Evolutionary conservation across 2,888 invertebrate genomes (phyloP), one percentile per base, ranked within the genome.

Genomic region (Polyommatus icarus): DNA sequence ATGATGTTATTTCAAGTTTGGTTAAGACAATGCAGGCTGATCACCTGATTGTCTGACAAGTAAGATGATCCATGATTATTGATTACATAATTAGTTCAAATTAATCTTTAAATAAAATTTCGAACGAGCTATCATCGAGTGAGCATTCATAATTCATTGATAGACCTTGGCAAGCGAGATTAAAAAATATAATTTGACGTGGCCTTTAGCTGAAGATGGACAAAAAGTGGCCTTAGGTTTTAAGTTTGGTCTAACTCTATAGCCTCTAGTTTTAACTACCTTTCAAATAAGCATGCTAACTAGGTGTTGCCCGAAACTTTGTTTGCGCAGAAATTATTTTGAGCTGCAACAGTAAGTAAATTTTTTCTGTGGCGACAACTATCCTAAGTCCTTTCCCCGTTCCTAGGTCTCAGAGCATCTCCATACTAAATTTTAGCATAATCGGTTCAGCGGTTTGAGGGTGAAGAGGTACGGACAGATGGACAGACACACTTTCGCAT

Each of bases 181-280:
- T 24, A 12, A 24, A 61, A 61, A 24, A 59, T 20, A 59, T n/a
- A n/a, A 46, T 46, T 46, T 20, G 24, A 24, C 24, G 61, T 61
- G 61, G 12, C 61, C 61, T 61, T 61, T 4, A 24, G 8, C 61
- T 61, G 24, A 61, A 24, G 61, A 61, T 61, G 20, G 18, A 54
- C 61, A 61, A 61, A 61, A 61, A 61, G 61, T 61, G 61, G 24
- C 61, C 61, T 61, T 61, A 24, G 24, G 61, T 61, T 12, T 61
- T 8, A 61, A 24, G 4, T 12, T 61, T 61, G 61, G 61, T 61
- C 59, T 59, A 59, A 46, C 10, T 18, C 15, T 54, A 54, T 54
- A 54, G 61, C 61, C 46, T 12, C 61, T 61, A 61, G 61, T 12
- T 24, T 24, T 24, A 24, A 59, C 20, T 61, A 24, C 61, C 61